phyloP scores from a whole-genome alignment of 1,140 invertebrate genomes.

The Acyrthosiphon pisum region DNA sequence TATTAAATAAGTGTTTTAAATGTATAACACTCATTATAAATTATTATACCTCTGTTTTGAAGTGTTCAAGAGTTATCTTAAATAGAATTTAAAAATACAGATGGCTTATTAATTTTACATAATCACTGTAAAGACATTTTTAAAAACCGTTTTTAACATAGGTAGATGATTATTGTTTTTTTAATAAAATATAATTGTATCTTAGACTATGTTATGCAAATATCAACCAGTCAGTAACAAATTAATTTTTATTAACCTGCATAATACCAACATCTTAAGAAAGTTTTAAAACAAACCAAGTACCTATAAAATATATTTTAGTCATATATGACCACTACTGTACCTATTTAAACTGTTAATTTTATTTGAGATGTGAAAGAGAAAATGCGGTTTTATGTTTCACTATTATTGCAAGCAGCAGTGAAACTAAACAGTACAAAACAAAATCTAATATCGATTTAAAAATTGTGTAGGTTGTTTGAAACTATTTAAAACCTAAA shows the following conservation, averaged over 20 bases:
- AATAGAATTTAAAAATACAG: not conserved
- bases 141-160: not conserved
- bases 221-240: not conserved
- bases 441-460: not conserved
- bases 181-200: not conserved
- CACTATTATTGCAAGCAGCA: not conserved
- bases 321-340: not conserved
- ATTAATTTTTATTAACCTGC: not conserved
- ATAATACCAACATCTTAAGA: not conserved
- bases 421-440: not conserved
- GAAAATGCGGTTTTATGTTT: not conserved
- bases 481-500: not conserved
- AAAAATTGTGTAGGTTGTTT: not conserved
- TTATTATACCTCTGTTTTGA: not conserved
- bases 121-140: not conserved
- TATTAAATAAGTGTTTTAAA: not conserved
- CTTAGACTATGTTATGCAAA: not conserved
- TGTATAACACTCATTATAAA: not conserved
- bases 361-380: not conserved
- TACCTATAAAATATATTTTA: not conserved
- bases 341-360: not conserved
- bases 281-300: not conserved
- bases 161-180: too few relatives aligned
- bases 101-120: not conserved
- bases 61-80: not conserved